Conservation (phyloP, 2,888 invertebrate species). For the Neocrepidodera transversa region DNA sequence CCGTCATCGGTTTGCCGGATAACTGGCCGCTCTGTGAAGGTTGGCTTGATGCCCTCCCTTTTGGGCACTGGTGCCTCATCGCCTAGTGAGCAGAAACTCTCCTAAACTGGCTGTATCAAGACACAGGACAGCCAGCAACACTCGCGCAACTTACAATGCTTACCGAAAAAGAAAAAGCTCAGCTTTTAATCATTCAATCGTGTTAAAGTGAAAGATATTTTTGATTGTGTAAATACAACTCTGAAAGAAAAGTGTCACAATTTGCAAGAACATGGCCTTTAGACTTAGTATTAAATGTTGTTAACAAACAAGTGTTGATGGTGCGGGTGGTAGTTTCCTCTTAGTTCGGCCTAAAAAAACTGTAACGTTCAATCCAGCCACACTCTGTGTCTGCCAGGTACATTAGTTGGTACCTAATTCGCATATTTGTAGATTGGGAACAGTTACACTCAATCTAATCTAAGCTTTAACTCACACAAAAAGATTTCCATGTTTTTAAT, state of each 20-base stretch:
- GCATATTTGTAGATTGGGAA: constrained; percentile 36
- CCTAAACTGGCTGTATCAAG: constrained; percentile 57
- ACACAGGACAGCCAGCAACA: constrained; percentile 59
- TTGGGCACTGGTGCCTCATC: constrained; percentile 94
- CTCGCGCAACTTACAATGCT: constrained; percentile 60
- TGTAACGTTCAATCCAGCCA: constrained; percentile 40
- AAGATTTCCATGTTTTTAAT: constrained; percentile 53
- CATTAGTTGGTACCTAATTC: constrained; percentile 23
- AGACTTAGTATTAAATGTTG: constrained; percentile 49
- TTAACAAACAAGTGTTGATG: constrained; percentile 48
- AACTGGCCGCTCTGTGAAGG: constrained; percentile 96
- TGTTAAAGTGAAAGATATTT: constrained; percentile 52
- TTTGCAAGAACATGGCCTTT: constrained; percentile 62
- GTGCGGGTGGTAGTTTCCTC: constrained; percentile 47
- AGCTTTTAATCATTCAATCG: constrained; percentile 60
- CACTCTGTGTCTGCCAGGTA: constrained; percentile 37
- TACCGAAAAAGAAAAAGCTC: constrained; percentile 58
- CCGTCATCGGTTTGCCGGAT: constrained; percentile 96
- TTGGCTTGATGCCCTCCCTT: constrained; percentile 93
- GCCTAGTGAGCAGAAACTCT: constrained; percentile 70
- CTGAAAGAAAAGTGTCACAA: constrained; percentile 55
- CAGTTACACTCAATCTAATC: constrained; percentile 48
- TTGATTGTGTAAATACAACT: constrained; percentile 46
- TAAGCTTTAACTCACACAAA: constrained; percentile 59
- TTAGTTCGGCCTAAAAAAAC: constrained; percentile 48